Conservation (phyloP, 2,888 invertebrate genomes). For the Monopis laevigella region DNA sequence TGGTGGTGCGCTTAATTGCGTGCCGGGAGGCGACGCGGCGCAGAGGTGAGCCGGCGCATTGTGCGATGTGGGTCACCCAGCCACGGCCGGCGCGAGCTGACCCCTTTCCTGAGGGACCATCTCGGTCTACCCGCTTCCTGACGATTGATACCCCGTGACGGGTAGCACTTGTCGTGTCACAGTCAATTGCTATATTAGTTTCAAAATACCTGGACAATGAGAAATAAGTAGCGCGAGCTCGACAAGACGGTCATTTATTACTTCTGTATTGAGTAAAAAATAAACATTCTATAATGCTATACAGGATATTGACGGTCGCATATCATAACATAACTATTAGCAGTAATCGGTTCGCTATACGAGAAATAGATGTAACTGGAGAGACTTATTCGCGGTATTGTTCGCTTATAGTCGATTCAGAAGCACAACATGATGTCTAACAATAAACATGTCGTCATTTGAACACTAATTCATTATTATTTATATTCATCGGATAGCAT, state of each 20-base stretch:
- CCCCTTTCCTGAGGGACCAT: not conserved
- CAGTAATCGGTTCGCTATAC: conserved; percentile 33
- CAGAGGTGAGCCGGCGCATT: conserved; percentile 49
- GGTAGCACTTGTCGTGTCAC: too few relatives aligned
- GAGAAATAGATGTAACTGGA: conserved; percentile 13
- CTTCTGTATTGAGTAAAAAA: conserved; percentile 51
- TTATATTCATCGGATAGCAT: too few relatives aligned
- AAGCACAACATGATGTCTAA: conserved; percentile 2
- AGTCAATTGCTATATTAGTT: conserved; percentile 7
- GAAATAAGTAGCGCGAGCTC: too few relatives aligned
- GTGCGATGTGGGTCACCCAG: conserved; percentile 51
- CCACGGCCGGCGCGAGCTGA: conserved; percentile 3
- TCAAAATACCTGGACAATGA: not conserved
- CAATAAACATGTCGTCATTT: too few relatives aligned
- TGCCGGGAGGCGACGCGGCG: conserved; percentile 30
- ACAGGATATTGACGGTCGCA: conserved; percentile 55
- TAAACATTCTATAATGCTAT: conserved; percentile 47
- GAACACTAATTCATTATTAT: too few relatives aligned
- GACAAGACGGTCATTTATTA: conserved; percentile 23
- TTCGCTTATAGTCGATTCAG: conserved; percentile 5
- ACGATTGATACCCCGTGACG: conserved; percentile 31
- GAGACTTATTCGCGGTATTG: conserved; percentile 3
- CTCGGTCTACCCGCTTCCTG: conserved; percentile 13
- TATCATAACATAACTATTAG: conserved; percentile 59
- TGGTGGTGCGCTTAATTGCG: conserved; percentile 54